A percentile compares a stretch with the other conserved stretches of the same genome.
These are phyloP conservation scores for Zeus faber DNA, from an alignment of 2,113 vertebrate species.

Conservation along the genomic window DNA sequence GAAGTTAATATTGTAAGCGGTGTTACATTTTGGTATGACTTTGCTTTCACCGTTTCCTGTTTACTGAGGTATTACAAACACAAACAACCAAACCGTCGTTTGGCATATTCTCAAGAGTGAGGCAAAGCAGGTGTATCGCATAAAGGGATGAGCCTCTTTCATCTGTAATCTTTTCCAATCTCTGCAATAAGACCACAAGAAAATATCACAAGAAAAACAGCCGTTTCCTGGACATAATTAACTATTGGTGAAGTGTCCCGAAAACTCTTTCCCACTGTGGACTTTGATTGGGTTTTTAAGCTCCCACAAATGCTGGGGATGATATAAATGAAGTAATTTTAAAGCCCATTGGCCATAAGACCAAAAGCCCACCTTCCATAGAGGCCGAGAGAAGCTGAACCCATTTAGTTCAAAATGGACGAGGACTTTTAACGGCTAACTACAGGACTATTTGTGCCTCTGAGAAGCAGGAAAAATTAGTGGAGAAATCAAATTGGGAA, in stretches of 20 bases:
- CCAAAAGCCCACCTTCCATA: conserved; percentile 32
- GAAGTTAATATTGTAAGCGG: no score
- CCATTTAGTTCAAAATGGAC: conserved; percentile 56
- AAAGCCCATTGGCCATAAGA: conserved; percentile 59
- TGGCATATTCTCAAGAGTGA: no score
- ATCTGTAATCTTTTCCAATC: no score
- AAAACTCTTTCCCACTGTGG: conserved; percentile 44
- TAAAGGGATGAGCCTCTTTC: no score
- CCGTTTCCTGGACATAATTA: no score
- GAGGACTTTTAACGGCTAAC: conserved; percentile 58
- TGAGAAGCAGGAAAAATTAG: conserved; percentile 23
- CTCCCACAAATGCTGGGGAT: conserved; percentile 49
- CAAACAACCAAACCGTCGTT: no score
- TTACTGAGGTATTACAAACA: no score
- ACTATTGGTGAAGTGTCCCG: no score
- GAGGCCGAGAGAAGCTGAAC: conserved; percentile 45
- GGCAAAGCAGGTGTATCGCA: no score
- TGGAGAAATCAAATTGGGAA: conserved; percentile 1
- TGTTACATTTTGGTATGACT: no score
- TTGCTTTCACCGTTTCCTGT: no score
- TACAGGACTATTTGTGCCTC: conserved; percentile 53
- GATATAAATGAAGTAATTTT: conserved; percentile 67
- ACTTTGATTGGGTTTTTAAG: conserved; percentile 44
- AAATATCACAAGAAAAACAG: not conserved
- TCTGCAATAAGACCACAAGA: not conserved